phyloP scores from a whole-genome alignment of 2,888 invertebrate species.

The Perithous albicinctus region DNA sequence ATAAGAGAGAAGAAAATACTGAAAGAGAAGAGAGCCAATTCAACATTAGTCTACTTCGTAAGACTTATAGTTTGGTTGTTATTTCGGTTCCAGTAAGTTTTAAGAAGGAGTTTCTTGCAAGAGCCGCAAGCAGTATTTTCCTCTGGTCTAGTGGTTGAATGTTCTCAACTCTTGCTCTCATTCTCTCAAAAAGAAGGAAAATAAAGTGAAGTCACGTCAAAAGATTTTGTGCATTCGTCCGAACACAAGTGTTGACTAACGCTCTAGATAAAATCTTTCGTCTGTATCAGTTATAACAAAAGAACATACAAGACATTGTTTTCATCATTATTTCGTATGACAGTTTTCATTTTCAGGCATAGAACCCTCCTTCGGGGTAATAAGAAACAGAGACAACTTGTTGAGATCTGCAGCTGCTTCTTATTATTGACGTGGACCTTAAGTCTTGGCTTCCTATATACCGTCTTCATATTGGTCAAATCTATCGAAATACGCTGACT shows the following conservation, averaged over 20 bases:
- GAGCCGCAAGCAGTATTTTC: neutral
- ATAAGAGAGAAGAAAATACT: neutral
- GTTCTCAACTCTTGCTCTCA: neutral
- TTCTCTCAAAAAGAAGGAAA: too few species aligned
- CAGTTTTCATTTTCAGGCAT: neutral
- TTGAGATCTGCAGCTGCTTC: constrained; percentile 29
- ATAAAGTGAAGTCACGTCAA: neutral
- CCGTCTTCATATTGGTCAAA: neutral
- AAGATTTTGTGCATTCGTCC: neutral
- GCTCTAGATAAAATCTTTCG: neutral
- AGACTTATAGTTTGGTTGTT: constrained; percentile 6
- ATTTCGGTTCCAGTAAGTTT: neutral
- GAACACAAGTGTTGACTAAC: neutral
- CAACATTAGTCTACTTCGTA: neutral
- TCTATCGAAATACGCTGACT: constrained; percentile 53
- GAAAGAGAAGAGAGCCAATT: neutral
- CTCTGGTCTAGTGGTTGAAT: neutral
- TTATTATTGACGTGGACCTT: neutral
- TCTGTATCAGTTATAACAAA: neutral
- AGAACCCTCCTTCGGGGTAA: neutral
- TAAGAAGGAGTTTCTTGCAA: neutral
- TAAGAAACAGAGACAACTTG: constrained; percentile 47
- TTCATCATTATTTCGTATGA: neutral
- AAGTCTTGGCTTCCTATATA: neutral
- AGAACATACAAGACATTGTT: neutral